Conservation (phyloP, 1,140 invertebrate species). For the Drosophila sucinea region DNA sequence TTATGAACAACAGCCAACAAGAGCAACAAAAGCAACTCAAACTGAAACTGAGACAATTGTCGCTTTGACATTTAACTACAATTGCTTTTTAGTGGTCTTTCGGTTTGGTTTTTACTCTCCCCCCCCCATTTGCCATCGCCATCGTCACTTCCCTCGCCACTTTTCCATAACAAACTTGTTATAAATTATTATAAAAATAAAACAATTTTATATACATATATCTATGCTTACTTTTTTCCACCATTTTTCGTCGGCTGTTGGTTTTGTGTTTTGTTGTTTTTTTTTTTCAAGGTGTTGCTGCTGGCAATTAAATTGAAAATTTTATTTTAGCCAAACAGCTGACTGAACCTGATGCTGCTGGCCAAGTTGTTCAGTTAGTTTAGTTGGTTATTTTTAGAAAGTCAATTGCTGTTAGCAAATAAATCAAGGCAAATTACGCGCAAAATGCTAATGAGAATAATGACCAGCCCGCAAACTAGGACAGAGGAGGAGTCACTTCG, state of each 20-base stretch:
- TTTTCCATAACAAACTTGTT: conserved; percentile 71
- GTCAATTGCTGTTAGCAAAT: conserved; percentile 37
- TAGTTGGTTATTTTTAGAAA: conserved; percentile 52
- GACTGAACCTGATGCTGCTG: conserved; percentile 35
- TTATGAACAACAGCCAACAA: conserved; percentile 41
- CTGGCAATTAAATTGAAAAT: conserved; percentile 57
- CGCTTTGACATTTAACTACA: conserved; percentile 79
- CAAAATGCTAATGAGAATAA: conserved; percentile 31
- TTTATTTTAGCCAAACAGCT: conserved; percentile 43
- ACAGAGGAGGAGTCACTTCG: background rate
- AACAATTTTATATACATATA: background rate
- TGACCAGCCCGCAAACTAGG: background rate
- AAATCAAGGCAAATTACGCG: conserved; percentile 10
- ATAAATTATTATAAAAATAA: conserved; percentile 70
- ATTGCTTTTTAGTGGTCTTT: conserved; percentile 77
- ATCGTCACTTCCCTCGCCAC: conserved; percentile 26
- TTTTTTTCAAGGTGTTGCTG: conserved; percentile 61
- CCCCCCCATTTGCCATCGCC: conserved; percentile 22
- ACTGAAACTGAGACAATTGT: conserved; percentile 62
- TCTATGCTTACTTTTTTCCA: conserved; percentile 3
- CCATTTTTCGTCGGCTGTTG: conserved; percentile 4
- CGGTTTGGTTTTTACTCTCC: conserved; percentile 30
- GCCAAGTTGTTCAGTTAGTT: background rate
- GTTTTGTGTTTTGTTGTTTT: conserved; percentile 34
- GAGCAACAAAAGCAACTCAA: conserved; percentile 27